Evolutionary conservation across 2,113 vertebrate species (phyloP).

Genomic region (Caloenas nicobarica): DNA sequence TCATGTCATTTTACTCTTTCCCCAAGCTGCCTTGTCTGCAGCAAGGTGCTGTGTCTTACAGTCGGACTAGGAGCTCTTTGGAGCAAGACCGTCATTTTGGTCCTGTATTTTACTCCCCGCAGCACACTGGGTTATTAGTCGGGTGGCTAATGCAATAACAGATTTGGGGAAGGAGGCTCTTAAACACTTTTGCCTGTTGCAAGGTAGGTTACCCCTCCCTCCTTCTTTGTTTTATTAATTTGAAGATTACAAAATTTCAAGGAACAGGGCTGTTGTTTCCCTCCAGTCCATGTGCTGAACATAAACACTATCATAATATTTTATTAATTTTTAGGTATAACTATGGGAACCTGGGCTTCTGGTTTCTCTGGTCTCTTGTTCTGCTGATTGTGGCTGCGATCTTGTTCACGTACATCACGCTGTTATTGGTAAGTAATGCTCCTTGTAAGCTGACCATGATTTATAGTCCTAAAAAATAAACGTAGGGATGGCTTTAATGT

Average conservation of each 20-base stretch:
- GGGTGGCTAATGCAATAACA: not conserved
- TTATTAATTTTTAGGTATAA: conserved; percentile 75
- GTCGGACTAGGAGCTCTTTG: not conserved
- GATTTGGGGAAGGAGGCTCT: not conserved
- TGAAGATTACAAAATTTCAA: not conserved
- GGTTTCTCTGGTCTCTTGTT: conserved; percentile 88
- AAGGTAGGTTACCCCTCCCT: not conserved
- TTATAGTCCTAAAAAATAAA: not conserved
- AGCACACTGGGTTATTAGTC: not conserved
- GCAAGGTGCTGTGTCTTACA: not conserved
- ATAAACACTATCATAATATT: not conserved
- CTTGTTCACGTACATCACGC: conserved; percentile 79
- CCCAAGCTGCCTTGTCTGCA: not conserved
- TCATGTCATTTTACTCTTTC: too few species aligned
- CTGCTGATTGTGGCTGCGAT: conserved; percentile 76
- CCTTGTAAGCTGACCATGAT: not conserved
- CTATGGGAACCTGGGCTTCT: conserved; percentile 80
- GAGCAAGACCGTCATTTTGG: not conserved
- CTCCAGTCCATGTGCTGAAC: not conserved
- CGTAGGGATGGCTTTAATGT: not conserved
- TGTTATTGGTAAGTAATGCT: conserved; percentile 79
- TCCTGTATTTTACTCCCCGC: not conserved
- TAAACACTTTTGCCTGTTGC: not conserved
- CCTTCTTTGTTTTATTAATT: not conserved
- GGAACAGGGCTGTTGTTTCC: not conserved